Evolutionary conservation across 2,888 invertebrate genomes (phyloP), one percentile per base, ranked within the genome.

Genomic region (Salticus scenicus): DNA sequence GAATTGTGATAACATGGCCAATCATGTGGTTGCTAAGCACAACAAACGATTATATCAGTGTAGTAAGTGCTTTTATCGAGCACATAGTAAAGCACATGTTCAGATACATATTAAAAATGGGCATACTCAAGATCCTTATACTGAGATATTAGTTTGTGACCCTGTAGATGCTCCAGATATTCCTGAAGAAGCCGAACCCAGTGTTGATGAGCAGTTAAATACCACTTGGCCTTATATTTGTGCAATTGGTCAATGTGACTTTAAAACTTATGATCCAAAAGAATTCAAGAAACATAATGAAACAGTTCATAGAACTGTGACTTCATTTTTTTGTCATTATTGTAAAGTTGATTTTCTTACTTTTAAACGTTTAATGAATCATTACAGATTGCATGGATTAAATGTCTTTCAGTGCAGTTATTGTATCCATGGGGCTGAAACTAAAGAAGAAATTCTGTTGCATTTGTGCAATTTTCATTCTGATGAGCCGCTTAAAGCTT

Each of bases 31-130:
- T n/a, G 20, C 28, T 17, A 57, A 79, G 20, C 87, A 87, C 28
- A 37, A 66, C 0, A 72, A 72, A n/a, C 74, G 82, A 12, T 28
- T 12, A 0, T 83, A 75, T 76, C 87, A 87, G 2, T 87, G 87
- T 27, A 87, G 70, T 30, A 70, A 51, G 24, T 87, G 87, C 57
- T 87, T 83, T 63, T 87, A 87, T 30, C 41, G 87, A 24, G 87
- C 75, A 8, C 79, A 24, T 20, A 79, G 79, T 37, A 83, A 75
- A 75, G 31, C 51, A 28, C 83, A 87, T 71, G 75, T 83, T 12
- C 78, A 79, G 30, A 76, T 75, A 41, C 87, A 87, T 41, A 79
- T 76, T 7, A 64, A 67, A 33, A 75, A 72, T 51, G 24, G 33
- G 66, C 87, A 87, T 42, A 0, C 70, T 1, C 64, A 74, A 7